phyloP scores from a whole-genome alignment of 2,797 vertebrate species.

The Forpus xanthops region DNA sequence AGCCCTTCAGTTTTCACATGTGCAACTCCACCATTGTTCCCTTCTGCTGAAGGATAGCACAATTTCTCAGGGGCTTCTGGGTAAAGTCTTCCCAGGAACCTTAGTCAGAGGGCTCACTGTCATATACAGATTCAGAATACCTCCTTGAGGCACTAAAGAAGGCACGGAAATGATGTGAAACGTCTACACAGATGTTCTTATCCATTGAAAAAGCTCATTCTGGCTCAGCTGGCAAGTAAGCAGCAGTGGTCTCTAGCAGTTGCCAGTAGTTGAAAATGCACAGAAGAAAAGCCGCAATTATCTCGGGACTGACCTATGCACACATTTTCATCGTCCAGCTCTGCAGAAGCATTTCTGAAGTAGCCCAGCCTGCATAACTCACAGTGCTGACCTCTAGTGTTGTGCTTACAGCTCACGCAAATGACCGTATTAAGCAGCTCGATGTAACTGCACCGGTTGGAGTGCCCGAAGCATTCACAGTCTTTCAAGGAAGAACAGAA shows the following conservation, averaged over 20 bases:
- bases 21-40: not conserved
- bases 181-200: constrained; percentile 53
- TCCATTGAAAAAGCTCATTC: constrained; percentile 68
- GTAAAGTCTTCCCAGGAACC: not conserved
- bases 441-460: constrained; percentile 99
- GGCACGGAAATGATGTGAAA: constrained; percentile 3
- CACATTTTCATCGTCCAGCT: constrained; percentile 98
- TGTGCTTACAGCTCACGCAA: constrained; percentile 99
- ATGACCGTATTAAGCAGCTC: constrained; percentile 98
- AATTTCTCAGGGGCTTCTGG: not conserved
- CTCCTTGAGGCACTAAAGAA: not conserved
- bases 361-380: constrained; percentile 98
- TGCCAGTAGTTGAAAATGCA: constrained; percentile 71
- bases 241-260: constrained; percentile 44
- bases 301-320: constrained; percentile 97
- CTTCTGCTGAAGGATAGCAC: not conserved
- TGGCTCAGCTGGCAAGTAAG: constrained; percentile 20
- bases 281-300: constrained; percentile 73
- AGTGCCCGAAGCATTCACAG: constrained; percentile 99
- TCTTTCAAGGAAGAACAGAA: constrained; percentile 94
- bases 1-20: not conserved
- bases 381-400: constrained; percentile 99
- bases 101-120: not conserved
- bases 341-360: constrained; percentile 98
- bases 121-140: not conserved